phyloP scores from a whole-genome alignment of 2,888 invertebrate genomes.

The Xylota sylvarum region DNA sequence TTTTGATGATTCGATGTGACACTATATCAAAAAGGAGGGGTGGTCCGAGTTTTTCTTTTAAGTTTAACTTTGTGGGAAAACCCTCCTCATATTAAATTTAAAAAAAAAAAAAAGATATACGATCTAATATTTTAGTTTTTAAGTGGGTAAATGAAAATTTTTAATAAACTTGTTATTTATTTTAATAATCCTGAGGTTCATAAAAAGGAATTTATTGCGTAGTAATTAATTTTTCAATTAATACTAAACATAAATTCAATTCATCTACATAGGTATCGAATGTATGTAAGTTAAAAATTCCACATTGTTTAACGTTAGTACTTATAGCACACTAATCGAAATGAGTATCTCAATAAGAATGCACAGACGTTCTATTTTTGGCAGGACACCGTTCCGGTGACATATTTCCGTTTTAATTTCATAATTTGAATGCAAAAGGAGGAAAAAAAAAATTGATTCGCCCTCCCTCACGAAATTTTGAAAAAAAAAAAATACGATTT shows the following conservation, averaged over 20 bases:
- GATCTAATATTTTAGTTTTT: constrained; percentile 2
- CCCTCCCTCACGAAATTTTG: background rate
- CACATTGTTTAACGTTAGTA: constrained; percentile 16
- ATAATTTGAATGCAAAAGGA: constrained; percentile 44
- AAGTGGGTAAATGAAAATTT: background rate
- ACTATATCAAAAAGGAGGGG: background rate
- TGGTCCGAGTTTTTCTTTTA: background rate
- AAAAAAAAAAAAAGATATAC: background rate
- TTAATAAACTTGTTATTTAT: background rate
- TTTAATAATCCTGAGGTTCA: background rate
- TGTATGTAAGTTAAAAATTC: background rate
- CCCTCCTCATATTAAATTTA: background rate
- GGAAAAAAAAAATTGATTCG: constrained; percentile 6
- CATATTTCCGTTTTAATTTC: constrained; percentile 66
- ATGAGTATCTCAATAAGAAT: constrained; percentile 53
- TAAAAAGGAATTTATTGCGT: background rate
- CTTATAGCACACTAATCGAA: constrained; percentile 34
- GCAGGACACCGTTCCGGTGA: constrained; percentile 70
- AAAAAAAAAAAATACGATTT: background rate
- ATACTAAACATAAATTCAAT: background rate
- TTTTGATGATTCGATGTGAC: background rate
- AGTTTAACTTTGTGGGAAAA: background rate
- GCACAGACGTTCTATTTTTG: constrained; percentile 67
- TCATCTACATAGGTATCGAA: background rate
- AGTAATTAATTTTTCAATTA: background rate